Base-by-base conservation (phyloP, 92 coral and sea anemone species). In the Paramuricea clavata region DNA sequence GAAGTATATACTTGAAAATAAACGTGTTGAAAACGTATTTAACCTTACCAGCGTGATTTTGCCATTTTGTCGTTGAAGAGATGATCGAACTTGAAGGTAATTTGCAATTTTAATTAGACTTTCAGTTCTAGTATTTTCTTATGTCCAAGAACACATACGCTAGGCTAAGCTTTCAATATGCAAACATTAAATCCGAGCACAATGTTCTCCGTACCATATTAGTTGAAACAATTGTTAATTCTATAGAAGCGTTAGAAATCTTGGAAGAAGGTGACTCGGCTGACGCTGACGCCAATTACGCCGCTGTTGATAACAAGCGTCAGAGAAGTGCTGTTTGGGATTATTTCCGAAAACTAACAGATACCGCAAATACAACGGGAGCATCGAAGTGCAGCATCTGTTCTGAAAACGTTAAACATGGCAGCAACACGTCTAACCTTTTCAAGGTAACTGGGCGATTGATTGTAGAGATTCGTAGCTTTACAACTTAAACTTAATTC, bases 291-390 rank as follows among this genome's bases (percentile, higher is more conserved):
- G 32, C 28, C 32, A 25, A 60, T 25, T 28, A 60, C 23, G 68
- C 32, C 33, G 21, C 56, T 27, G 68, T 28, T 43, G 22, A 74
- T 32, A 71, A 82, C 27, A 68, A 82, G 68, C 87, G 87, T 69
- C 87, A 65, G 54, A 69, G 87, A 76, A 82, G 87, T 26, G 87
- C 87, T 82, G 87, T 82, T 26, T 68, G 87, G 87, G 68, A 69
- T 43, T 82, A 69, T 61, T 82, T 82, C 28, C 56, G 42, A 13
- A 82, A 69, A 79, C 32, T 60, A 60, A 15, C 68, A 22, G 68
- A 60, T 22, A 60, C 31, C 32, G 56, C 79, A 47, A 76, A 68
- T 68, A 69, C 28, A 49, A 47, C 68, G 39, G 87, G 87, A 69
- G 52, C 67, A 30, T 82, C 87, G 15, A 72, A 82, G 15, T 82